Evolutionary conservation across 2,113 vertebrate genomes (phyloP).

Genomic region (Balaeniceps rex): DNA sequence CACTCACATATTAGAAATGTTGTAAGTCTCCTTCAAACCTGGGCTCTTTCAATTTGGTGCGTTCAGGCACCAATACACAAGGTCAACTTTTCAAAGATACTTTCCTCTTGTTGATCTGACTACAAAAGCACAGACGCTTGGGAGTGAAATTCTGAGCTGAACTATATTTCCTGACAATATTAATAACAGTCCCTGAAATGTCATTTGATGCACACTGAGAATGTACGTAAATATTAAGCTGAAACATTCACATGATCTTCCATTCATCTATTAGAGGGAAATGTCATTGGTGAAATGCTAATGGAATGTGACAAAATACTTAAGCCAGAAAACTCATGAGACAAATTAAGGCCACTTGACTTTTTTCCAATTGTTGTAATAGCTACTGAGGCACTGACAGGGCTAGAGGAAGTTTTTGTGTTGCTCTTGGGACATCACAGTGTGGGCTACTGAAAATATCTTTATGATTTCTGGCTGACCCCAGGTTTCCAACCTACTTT

Average conservation of each 20-base stretch:
- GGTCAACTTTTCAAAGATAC: neutral
- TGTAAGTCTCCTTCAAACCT: neutral
- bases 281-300: constrained; percentile 15
- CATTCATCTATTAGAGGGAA: constrained; percentile 1
- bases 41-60: neutral
- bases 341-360: constrained; percentile 33
- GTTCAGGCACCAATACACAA: neutral
- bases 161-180: neutral
- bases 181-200: neutral
- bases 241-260: neutral
- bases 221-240: neutral
- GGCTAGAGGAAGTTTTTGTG: neutral
- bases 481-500: neutral
- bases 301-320: constrained; percentile 37
- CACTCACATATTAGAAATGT: neutral
- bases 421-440: neutral
- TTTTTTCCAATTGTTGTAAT: neutral
- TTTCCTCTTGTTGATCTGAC: neutral
- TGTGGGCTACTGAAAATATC: neutral
- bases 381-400: neutral
- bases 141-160: neutral
- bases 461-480: neutral
- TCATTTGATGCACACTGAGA: neutral
- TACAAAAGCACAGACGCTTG: neutral
- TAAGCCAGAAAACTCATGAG: constrained; percentile 18